phyloP scores from a whole-genome alignment of 2,888 invertebrate species.

The Leucophenga maculata region DNA sequence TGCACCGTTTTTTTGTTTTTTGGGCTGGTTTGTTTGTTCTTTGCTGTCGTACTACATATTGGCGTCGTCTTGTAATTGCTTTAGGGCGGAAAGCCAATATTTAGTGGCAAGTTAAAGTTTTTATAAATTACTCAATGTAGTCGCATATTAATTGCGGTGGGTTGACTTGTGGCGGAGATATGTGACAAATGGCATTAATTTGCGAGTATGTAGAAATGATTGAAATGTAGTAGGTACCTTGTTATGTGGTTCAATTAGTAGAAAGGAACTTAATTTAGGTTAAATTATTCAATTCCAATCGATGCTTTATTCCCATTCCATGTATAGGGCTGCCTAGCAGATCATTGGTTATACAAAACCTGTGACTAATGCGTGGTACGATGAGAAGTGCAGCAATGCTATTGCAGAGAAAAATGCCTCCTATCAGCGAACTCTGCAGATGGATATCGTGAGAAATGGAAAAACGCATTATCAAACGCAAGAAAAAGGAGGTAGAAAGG shows the following conservation, averaged over 20 bases:
- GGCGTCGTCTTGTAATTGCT: slow-evolving; percentile 25
- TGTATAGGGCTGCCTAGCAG: too few relatives aligned
- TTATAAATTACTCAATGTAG: slow-evolving; percentile 1
- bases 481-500: too few relatives aligned
- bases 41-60: background rate
- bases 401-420: too few relatives aligned
- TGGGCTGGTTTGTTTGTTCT: slow-evolving; percentile 21
- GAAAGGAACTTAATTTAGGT: background rate
- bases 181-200: slow-evolving; percentile 1
- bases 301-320: too few relatives aligned
- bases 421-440: too few relatives aligned
- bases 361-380: too few relatives aligned
- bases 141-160: slow-evolving; percentile 2
- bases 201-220: background rate
- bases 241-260: background rate
- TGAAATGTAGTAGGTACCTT: background rate
- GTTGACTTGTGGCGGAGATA: background rate
- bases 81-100: slow-evolving; percentile 30
- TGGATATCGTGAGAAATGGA: too few relatives aligned
- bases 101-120: slow-evolving; percentile 17
- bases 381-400: too few relatives aligned
- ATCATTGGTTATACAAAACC: too few relatives aligned
- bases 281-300: too few relatives aligned
- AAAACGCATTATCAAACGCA: too few relatives aligned
- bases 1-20: too few relatives aligned